These are phyloP conservation scores for Copidosoma floridanum DNA, from an alignment of 1,140 invertebrate species.

Conservation along the genomic window DNA sequence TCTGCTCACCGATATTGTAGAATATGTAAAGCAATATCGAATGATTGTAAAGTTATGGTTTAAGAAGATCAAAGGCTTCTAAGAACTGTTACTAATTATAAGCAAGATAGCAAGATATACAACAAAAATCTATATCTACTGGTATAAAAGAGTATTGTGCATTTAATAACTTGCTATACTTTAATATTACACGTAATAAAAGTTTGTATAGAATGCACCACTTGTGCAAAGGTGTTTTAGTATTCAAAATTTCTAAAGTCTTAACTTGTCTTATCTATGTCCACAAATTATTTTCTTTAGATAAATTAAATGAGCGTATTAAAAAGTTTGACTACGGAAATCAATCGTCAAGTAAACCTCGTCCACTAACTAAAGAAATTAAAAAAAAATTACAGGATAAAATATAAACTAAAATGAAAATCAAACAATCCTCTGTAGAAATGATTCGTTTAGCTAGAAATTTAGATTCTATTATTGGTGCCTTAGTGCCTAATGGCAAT, in stretches of 20 bases:
- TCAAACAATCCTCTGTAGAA: background rate
- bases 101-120: background rate
- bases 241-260: background rate
- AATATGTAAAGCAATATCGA: background rate
- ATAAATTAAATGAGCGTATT: background rate
- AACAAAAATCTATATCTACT: background rate
- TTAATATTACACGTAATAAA: background rate
- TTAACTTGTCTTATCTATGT: background rate
- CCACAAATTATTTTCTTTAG: background rate
- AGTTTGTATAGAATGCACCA: background rate
- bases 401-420: background rate
- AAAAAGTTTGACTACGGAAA: background rate
- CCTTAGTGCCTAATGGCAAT: background rate
- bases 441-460: background rate
- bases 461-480: background rate
- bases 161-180: background rate
- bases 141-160: background rate
- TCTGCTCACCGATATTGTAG: background rate
- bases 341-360: background rate
- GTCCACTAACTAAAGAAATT: background rate
- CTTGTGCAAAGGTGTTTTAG: background rate
- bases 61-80: background rate
- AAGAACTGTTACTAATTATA: background rate
- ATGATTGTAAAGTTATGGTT: background rate
- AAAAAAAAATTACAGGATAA: background rate